A percentile compares a stretch with the other conserved stretches of the same genome.
phyloP scores from a whole-genome alignment of 2,113 vertebrate genomes.

The Callocephalon fimbriatum region DNA sequence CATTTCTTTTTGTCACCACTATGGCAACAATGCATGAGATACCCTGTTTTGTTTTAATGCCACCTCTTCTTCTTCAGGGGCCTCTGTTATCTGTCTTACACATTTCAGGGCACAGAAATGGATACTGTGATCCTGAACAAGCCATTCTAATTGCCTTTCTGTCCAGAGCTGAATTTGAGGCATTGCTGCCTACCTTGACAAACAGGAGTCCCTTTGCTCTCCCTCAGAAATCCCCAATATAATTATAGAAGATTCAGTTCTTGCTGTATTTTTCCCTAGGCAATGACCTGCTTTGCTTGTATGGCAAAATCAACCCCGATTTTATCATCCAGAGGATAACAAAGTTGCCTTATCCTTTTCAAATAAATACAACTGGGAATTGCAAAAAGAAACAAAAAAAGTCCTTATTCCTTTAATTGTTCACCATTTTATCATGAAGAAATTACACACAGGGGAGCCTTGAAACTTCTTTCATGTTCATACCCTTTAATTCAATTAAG shows the following conservation, averaged over 20 bases:
- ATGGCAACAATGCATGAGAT: not conserved
- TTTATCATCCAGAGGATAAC: constrained; percentile 10
- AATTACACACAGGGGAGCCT: constrained; percentile 32
- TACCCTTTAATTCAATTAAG: constrained; percentile 62
- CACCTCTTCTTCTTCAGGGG: not conserved
- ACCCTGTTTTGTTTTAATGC: not conserved
- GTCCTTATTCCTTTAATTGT: constrained; percentile 27
- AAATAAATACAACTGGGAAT: not conserved
- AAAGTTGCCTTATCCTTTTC: constrained; percentile 9
- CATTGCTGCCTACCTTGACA: not conserved
- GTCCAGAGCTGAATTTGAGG: not conserved
- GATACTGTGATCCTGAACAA: not conserved
- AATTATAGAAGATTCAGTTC: constrained; percentile 36
- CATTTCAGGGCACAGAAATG: not conserved
- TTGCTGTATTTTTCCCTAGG: constrained; percentile 35
- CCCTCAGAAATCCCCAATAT: constrained; percentile 9
- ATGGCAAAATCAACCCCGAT: not conserved
- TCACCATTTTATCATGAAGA: constrained; percentile 5
- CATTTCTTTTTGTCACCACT: not conserved
- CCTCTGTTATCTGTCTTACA: not conserved
- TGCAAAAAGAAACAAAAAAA: not conserved
- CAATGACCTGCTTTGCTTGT: constrained; percentile 31
- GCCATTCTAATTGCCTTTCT: not conserved
- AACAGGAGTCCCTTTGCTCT: not conserved
- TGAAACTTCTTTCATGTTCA: constrained; percentile 49